These are phyloP conservation scores for Dendropsophus ebraccatus DNA, from an alignment of 2,113 vertebrate species.

Conservation along the genomic window DNA sequence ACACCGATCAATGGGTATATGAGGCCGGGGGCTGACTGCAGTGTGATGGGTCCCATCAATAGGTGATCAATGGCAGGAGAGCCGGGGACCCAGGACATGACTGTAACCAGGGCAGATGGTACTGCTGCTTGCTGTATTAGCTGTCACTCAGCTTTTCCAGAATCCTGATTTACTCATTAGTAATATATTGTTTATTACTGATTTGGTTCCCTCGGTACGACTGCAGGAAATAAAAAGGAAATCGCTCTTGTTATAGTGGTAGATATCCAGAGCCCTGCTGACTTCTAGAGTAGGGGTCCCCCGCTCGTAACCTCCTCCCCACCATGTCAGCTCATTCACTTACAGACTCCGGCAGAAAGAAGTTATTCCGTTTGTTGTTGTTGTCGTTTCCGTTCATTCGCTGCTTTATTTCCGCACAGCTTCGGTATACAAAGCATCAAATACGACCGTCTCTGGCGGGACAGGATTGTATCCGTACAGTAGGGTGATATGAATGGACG, in stretches of 20 bases:
- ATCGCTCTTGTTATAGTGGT: no score
- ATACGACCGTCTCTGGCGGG: background rate
- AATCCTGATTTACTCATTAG: no score
- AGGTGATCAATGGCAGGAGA: background rate
- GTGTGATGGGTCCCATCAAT: background rate
- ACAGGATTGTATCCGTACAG: background rate
- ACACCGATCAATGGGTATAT: background rate
- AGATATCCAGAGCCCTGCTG: no score
- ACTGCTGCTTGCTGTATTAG: background rate
- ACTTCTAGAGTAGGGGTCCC: no score
- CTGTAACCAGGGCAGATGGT: background rate
- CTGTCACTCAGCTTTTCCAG: background rate
- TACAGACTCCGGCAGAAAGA: no score
- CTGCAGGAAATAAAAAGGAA: no score
- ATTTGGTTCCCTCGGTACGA: no score
- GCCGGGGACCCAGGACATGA: background rate
- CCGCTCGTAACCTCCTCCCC: no score
- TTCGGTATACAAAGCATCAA: background rate
- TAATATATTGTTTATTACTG: no score
- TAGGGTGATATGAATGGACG: no score
- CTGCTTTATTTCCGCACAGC: background rate
- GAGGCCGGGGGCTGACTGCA: background rate
- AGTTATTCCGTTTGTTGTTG: background rate
- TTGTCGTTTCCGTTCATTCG: background rate
- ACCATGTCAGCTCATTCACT: no score